Conservation (phyloP, 2,888 invertebrate species). For the Cacoxenus indagator region DNA sequence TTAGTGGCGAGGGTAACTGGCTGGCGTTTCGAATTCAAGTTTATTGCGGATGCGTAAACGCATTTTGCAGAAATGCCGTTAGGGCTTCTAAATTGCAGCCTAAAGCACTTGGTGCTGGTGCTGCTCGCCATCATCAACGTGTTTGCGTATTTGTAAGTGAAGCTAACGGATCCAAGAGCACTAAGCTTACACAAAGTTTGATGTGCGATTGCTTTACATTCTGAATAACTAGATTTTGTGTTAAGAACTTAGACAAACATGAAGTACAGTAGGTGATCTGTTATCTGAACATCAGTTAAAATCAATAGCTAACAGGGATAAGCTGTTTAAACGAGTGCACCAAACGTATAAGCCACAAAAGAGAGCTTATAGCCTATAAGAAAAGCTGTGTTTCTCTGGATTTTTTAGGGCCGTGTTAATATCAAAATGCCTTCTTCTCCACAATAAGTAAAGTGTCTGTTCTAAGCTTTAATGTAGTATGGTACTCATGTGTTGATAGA, state of each 20-base stretch:
- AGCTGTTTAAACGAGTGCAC: too few relatives aligned
- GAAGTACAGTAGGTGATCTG: too few relatives aligned
- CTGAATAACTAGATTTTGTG: constrained; percentile 40
- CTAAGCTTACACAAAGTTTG: not conserved
- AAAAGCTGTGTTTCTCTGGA: too few relatives aligned
- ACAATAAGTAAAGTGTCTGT: too few relatives aligned
- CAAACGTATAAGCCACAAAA: too few relatives aligned
- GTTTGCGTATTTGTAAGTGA: constrained; percentile 3
- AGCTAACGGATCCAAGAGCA: not conserved
- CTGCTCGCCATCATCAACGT: constrained; percentile 16
- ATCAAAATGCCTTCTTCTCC: too few relatives aligned
- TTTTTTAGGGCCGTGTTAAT: too few relatives aligned
- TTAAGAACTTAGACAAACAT: not conserved
- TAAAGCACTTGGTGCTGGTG: constrained; percentile 33
- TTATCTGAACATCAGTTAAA: too few relatives aligned
- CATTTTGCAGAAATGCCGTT: constrained; percentile 69
- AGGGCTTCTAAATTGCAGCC: constrained; percentile 67
- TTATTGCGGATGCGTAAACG: constrained; percentile 70
- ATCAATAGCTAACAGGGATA: too few relatives aligned
- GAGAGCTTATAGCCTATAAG: too few relatives aligned
- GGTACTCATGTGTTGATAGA: too few relatives aligned
- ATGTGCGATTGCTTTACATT: constrained; percentile 3
- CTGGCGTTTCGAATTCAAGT: constrained; percentile 61
- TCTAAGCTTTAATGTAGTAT: too few relatives aligned
- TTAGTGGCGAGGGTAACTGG: constrained; percentile 25